Evolutionary conservation across 2,888 invertebrate genomes (phyloP), one percentile per base, ranked within the genome.

Genomic region (Lasioglossum oenotherae): DNA sequence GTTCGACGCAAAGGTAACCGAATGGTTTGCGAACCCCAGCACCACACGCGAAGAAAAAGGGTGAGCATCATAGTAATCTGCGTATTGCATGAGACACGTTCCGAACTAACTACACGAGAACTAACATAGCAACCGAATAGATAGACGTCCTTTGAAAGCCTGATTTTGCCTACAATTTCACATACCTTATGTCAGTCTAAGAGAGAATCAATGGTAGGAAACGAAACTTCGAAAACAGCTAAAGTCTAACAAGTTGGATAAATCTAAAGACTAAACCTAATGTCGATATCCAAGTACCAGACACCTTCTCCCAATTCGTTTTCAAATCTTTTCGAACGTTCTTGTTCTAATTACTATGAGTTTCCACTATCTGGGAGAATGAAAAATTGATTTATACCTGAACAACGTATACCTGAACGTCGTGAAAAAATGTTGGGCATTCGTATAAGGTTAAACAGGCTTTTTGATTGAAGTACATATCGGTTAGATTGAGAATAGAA

Each of bases 1-100:
- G 1, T 98, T 97, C 93, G 99, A 99, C 95, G 98, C 98, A 14
- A 97, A 98, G 93, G 97, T 98, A 89, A 98, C 99, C 1, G 97
- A 97, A 89, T 98, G 98, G 97, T 98, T 98, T 94, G 97, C 97
- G 90, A 98, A 97, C 93, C 97, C 97, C 90, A 97, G 97, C 77
- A 97, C 97, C 67, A 97, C 97, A 35, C 97, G 97, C 87, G 97
- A 98, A 90, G 98, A 98, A 89, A 96, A 96, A 94, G 96, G 96
- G 97, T 97, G 96, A 96, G 96, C 95, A 91, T 84, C 85, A 64
- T 78, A 38, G 19, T 23, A 10, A 38, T 38, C 84, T 87, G 72
- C 6, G 8, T 12, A 16, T 35, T 31, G 23, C 23, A 71, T 38
- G 57, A 23, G 16, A 35, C 27, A 23, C 23, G 41, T 31, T 64